phyloP scores from a whole-genome alignment of 2,797 vertebrate species.

The Halcyon chelicuti region DNA sequence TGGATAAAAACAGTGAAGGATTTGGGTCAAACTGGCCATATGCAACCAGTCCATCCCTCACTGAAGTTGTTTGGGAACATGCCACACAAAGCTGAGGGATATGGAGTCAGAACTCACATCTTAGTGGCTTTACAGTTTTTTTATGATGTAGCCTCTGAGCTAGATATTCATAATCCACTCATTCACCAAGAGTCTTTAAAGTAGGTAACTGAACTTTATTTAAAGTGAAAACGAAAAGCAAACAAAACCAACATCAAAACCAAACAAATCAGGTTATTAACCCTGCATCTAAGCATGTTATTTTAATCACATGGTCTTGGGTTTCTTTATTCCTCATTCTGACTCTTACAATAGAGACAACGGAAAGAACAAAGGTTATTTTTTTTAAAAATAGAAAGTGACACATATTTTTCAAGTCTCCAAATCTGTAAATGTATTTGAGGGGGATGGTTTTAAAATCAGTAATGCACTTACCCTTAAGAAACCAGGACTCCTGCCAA shows the following conservation, averaged over 20 bases:
- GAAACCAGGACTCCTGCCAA: slow-evolving; percentile 5
- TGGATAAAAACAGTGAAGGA: background rate
- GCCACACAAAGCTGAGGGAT: background rate
- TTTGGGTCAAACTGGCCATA: background rate
- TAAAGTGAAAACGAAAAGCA: background rate
- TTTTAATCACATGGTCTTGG: background rate
- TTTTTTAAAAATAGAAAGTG: background rate
- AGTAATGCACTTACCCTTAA: background rate
- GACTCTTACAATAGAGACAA: background rate
- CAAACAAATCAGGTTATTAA: background rate
- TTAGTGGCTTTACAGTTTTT: background rate
- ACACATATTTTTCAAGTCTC: background rate
- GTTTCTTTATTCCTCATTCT: slow-evolving; percentile 2
- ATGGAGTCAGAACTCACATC: background rate
- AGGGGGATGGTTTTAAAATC: background rate
- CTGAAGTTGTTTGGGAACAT: background rate
- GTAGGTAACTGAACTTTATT: slow-evolving; percentile 4
- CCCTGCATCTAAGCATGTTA: background rate
- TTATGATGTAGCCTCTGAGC: background rate
- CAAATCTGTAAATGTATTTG: background rate
- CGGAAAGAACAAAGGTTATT: background rate
- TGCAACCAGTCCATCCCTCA: background rate
- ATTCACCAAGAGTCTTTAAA: background rate
- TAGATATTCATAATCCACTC: background rate
- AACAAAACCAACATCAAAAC: background rate